Evolutionary conservation across 2,113 vertebrate species (phyloP), one percentile per base, ranked within the genome.

Genomic region (Spilogale gracilis): DNA sequence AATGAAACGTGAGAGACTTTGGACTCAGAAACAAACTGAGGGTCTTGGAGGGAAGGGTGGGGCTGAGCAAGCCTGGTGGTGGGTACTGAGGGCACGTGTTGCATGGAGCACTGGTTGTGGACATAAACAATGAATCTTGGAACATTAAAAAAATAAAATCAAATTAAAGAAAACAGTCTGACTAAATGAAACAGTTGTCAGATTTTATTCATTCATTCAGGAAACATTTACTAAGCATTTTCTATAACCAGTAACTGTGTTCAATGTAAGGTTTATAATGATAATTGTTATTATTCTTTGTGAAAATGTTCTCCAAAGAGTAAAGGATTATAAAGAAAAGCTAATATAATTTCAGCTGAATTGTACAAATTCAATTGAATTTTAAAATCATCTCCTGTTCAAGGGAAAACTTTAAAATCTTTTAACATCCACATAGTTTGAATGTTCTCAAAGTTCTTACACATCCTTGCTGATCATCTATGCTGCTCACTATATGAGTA

Each of bases 131-230:
- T 38, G 38, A 38, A 38, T 38, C 38, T 38, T 38, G 38, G 38
- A 38, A 38, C 38, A 38, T 38, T 38, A 38, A 38, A 38, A 38
- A 38, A 38, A 38, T 38, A 38, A 38, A 38, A 38, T 38, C 38
- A 38, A 38, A 38, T 38, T 38, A 38, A 38, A 18, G 27, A 9
- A 65, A 76, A 78, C 3, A 67, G 12, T 89, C 38, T 86, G 23
- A 78, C 50, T 61, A 67, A 86, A 48, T 87, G 17, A 90, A 73
- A 52, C 7, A 80, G 18, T 60, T 86, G 60, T 56, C 30, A 94
- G 27, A 81, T 81, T 91, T 88, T 94, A 89, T 80, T 73, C 4
- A 73, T 25, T 92, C 71, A 76, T n/a, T 91, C 23, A 92, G 23
- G 30, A 73, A 88, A 8, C 6, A n/a, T 67, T 83, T 89, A 56